These are phyloP conservation scores for Drosophila biarmipes DNA, from an alignment of 1,140 invertebrate species.

Conservation along the genomic window DNA sequence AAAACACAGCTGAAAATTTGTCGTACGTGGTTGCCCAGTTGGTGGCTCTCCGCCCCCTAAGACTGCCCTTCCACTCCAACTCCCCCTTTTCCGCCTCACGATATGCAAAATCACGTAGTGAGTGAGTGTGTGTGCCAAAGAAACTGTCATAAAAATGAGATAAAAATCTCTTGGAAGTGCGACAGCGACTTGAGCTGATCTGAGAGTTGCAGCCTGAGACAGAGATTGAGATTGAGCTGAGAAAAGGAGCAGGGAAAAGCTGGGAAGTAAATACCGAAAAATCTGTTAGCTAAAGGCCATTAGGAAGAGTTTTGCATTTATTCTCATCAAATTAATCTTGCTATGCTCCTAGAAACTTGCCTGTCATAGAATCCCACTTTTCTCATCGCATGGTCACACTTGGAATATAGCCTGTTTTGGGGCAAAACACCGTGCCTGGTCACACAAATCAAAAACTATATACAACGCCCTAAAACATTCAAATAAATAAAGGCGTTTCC, in stretches of 20 bases:
- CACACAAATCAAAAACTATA: background rate
- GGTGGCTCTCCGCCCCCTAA: constrained; percentile 4
- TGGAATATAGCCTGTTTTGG: too few relatives aligned
- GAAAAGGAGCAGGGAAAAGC: background rate
- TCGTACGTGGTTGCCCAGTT: constrained; percentile 37
- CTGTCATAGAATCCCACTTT: too few relatives aligned
- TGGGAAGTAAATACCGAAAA: constrained; percentile 3
- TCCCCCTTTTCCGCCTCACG: constrained; percentile 4
- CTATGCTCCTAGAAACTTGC: background rate
- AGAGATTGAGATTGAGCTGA: constrained; percentile 1
- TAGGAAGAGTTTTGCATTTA: too few relatives aligned
- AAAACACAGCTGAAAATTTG: constrained; percentile 35
- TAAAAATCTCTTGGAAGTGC: constrained; percentile 51
- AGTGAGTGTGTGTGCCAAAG: constrained; percentile 20
- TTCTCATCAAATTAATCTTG: background rate
- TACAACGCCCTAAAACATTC: too few relatives aligned
- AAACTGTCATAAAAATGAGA: constrained; percentile 65
- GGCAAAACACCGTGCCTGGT: background rate
- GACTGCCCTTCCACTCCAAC: background rate
- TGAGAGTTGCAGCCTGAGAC: constrained; percentile 5
- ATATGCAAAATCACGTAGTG: constrained; percentile 66
- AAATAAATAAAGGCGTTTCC: too few relatives aligned
- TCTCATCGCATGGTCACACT: too few relatives aligned
- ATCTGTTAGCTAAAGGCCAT: background rate
- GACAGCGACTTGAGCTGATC: constrained; percentile 13